phyloP scores from a whole-genome alignment of 2,113 vertebrate species.

The Silurus meridionalis region DNA sequence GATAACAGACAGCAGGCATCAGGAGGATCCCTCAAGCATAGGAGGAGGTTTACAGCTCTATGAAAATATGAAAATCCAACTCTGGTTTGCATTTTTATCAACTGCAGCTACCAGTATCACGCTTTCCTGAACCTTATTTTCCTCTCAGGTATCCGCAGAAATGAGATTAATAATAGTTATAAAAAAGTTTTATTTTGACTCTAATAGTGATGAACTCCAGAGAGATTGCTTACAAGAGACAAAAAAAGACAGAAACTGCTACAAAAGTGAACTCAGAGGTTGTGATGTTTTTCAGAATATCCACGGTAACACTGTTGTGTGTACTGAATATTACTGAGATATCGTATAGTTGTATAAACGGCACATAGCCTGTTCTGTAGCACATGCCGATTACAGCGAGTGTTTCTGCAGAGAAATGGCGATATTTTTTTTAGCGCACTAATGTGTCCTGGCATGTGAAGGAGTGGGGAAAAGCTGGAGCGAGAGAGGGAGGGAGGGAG shows the following conservation, averaged over 20 bases:
- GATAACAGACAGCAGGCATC: neutral
- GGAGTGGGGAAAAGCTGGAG: slow-evolving; percentile 60
- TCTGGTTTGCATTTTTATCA: neutral
- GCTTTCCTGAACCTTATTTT: neutral
- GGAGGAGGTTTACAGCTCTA: neutral
- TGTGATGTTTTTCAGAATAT: neutral
- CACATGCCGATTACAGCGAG: neutral
- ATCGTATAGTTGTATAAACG: neutral
- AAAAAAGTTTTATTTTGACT: neutral
- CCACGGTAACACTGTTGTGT: neutral
- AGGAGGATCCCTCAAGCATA: neutral
- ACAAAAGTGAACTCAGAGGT: neutral
- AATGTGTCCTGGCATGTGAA: slow-evolving; percentile 71
- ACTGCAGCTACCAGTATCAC: neutral
- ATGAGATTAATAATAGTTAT: neutral
- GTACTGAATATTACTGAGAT: neutral
- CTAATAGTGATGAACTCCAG: too few relatives aligned
- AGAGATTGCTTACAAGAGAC: too few relatives aligned
- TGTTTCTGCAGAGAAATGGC: slow-evolving; percentile 28
- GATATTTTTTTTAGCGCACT: slow-evolving; percentile 48
- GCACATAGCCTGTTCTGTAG: neutral
- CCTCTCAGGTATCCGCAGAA: neutral
- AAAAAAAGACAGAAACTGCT: too few relatives aligned
- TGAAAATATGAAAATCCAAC: neutral
- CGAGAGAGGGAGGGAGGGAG: neutral